These are phyloP conservation scores for Eubasilissa splendida DNA, from an alignment of 2,888 invertebrate genomes.

Conservation along the genomic window DNA sequence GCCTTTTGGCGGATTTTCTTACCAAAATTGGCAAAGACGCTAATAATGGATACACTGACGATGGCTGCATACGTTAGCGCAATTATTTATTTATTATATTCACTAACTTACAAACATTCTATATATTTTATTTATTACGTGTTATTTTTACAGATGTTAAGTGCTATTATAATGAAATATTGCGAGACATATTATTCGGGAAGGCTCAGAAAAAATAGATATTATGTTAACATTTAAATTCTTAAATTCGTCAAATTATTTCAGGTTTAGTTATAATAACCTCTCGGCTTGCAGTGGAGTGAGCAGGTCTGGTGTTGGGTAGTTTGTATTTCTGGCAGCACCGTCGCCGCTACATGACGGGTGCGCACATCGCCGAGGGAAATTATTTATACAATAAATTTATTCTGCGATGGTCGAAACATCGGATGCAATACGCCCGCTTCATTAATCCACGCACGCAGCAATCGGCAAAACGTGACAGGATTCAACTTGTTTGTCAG, in stretches of 20 bases:
- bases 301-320: background rate
- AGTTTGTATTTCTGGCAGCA: conserved; percentile 17
- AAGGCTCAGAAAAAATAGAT: background rate
- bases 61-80: no score
- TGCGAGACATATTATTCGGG: no score
- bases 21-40: no score
- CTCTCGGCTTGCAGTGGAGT: background rate
- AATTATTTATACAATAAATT: conserved; percentile 24
- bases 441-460: conserved; percentile 24
- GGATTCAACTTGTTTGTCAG: no score
- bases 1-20: no score
- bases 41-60: no score
- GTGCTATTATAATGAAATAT: no score
- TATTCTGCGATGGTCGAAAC: conserved; percentile 10
- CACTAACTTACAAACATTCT: no score
- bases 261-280: background rate
- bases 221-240: background rate
- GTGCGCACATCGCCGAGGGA: background rate
- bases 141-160: no score
- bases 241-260: background rate
- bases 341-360: conserved; percentile 4
- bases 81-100: no score
- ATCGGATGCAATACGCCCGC: conserved; percentile 9
- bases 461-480: no score
- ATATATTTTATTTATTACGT: no score